A percentile compares a stretch with the other conserved stretches of the same genome.
Evolutionary conservation across 1,140 invertebrate genomes (phyloP).

Genomic region (Lutraria rhynchaena): DNA sequence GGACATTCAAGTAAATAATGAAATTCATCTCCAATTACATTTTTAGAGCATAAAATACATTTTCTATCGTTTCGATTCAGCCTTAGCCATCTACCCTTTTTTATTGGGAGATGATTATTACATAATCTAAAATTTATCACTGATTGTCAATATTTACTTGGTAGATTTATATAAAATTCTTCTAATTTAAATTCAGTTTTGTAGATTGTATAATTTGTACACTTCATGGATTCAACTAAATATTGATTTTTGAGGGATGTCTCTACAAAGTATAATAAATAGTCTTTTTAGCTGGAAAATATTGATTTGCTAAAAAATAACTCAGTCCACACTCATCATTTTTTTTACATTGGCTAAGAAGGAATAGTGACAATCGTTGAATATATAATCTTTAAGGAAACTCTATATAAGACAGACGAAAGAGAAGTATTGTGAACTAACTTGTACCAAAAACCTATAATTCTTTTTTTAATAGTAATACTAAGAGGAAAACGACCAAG

Average conservation of each 20-base stretch:
- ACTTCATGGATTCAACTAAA: too few relatives aligned
- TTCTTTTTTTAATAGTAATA: conserved; percentile 27
- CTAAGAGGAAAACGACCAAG: conserved; percentile 32
- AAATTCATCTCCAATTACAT: conserved; percentile 28
- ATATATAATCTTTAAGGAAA: neutral
- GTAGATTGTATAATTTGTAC: neutral
- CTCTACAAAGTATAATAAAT: neutral
- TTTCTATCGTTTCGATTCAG: neutral
- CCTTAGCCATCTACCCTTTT: neutral
- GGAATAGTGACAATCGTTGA: neutral
- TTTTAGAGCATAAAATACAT: conserved; percentile 12
- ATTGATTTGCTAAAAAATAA: conserved; percentile 24
- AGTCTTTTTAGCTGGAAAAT: neutral
- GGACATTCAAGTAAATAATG: conserved; percentile 28
- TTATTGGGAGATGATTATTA: conserved; percentile 8
- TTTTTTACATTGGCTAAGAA: neutral
- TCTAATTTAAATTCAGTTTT: conserved; percentile 2
- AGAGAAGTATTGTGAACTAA: neutral
- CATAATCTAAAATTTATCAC: conserved; percentile 12
- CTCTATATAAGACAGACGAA: neutral
- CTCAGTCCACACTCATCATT: neutral
- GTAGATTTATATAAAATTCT: neutral
- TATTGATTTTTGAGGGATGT: neutral
- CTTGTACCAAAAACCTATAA: conserved; percentile 31
- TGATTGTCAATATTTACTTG: neutral